Evolutionary conservation across 2,113 vertebrate species (phyloP).

Genomic region (Thunnus maccoyii): DNA sequence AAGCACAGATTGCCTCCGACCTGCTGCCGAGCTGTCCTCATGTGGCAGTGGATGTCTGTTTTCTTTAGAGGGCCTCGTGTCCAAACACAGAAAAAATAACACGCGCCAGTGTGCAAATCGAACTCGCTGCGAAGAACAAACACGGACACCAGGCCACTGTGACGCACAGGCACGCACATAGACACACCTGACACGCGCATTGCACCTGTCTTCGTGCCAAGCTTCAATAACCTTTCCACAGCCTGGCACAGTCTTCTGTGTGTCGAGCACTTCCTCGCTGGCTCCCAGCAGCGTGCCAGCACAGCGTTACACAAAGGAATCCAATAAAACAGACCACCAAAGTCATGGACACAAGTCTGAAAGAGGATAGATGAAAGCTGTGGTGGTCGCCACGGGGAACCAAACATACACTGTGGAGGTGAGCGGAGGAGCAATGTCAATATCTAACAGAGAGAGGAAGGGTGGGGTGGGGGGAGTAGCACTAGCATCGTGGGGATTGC

Average conservation of each 20-base stretch:
- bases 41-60: conserved; percentile 58
- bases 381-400: conserved; percentile 65
- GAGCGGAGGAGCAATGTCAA: conserved; percentile 72
- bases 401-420: conserved; percentile 60
- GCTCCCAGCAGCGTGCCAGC: conserved; percentile 66
- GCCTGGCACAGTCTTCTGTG: conserved; percentile 34
- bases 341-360: conserved; percentile 72
- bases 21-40: conserved; percentile 67
- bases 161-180: conserved; percentile 5
- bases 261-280: conserved; percentile 47
- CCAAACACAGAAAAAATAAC: conserved; percentile 53
- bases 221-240: conserved; percentile 47
- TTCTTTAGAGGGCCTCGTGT: conserved; percentile 67
- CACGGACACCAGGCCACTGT: conserved; percentile 26
- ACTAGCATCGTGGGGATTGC: conserved; percentile 28
- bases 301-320: conserved; percentile 57
- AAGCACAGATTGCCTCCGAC: conserved; percentile 73
- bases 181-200: conserved; percentile 26
- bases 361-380: conserved; percentile 73
- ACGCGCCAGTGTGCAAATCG: neutral
- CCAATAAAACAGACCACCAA: conserved; percentile 74
- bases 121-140: conserved; percentile 34
- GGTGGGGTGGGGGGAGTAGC: neutral
- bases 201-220: conserved; percentile 56
- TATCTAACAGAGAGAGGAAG: conserved; percentile 54